Evolutionary conservation across 2,113 vertebrate species (phyloP), one percentile per base, ranked within the genome.

Genomic region (Aramus guarauna): DNA sequence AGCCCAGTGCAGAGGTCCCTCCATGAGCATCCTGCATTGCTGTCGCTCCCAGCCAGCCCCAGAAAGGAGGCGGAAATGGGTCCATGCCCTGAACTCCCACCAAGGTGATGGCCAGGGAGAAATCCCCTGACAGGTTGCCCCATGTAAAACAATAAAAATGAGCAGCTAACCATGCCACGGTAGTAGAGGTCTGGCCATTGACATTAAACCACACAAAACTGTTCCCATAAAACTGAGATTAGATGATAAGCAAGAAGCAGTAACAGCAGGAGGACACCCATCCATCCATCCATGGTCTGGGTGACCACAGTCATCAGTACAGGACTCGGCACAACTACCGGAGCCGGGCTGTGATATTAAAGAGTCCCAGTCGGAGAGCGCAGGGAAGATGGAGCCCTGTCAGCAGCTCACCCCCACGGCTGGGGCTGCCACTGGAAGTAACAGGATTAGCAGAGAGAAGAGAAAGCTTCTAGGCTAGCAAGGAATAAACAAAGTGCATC

Each of bases 291-390:
- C 22, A 21, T 23, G 29, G 9, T 43, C 66, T 34, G 17, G 13
- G 36, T 50, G 30, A 53, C 36, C n/a, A 23, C 36, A 12, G 32
- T 41, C 34, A 47, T 52, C 2, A 1, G 80, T 45, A 53, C 26
- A 45, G 73, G 66, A 41, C 48, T 73, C 9, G 2, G n/a, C 3
- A 2, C 4, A 6, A 79, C 72, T 43, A 8, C 34, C 34, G n/a
- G 21, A 85, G 80, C 52, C 4, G 1, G 50, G 62, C 39, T 79
- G 62, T 68, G n/a, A 23, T 30, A 60, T 5, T 13, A 21, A 60
- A 27, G 80, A 58, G 50, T 64, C 34, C 29, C 45, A 56, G 37
- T 1, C 0, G 0, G 63, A 72, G 43, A 59, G n/a, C 1, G 0
- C 29, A 60, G 76, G 30, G 0, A 0, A 90, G 34, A 30, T 4